A percentile compares a stretch with the other conserved stretches of the same genome.
phyloP scores from a whole-genome alignment of 1,140 invertebrate species.

The Stegodyphus mimosarum region DNA sequence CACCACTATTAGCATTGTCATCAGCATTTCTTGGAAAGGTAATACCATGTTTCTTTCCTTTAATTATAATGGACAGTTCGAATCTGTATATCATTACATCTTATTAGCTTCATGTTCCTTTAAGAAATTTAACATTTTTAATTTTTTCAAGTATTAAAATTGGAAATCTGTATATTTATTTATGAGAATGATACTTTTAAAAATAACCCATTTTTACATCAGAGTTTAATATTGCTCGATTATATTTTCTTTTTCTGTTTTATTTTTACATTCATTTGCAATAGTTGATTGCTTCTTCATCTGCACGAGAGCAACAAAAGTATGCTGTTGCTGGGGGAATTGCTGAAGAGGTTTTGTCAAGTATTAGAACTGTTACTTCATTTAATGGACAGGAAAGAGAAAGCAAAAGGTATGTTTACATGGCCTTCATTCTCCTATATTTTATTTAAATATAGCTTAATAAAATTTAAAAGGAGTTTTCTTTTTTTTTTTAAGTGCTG shows the following conservation, averaged over 20 bases:
- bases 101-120: too few species aligned
- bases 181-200: background rate
- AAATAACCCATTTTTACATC: slow-evolving; percentile 7
- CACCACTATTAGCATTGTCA: slow-evolving; percentile 51
- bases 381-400: slow-evolving; percentile 68
- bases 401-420: slow-evolving; percentile 68
- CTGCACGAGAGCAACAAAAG: slow-evolving; percentile 60
- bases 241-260: slow-evolving; percentile 63
- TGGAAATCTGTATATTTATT: background rate
- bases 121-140: too few species aligned
- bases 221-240: too few species aligned
- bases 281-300: slow-evolving; percentile 55
- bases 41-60: background rate
- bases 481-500: too few species aligned
- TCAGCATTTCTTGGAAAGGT: slow-evolving; percentile 62
- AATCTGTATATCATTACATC: too few species aligned
- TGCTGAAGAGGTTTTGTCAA: slow-evolving; percentile 69
- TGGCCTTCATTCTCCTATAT: too few species aligned
- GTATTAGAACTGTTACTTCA: slow-evolving; percentile 67
- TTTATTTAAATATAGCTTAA: too few species aligned
- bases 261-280: background rate
- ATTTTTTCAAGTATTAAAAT: too few species aligned
- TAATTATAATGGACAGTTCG: too few species aligned
- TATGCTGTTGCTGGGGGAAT: slow-evolving; percentile 69
- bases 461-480: too few species aligned